Base-by-base conservation (phyloP, 2,888 invertebrate species). In the Troides aeacus region DNA sequence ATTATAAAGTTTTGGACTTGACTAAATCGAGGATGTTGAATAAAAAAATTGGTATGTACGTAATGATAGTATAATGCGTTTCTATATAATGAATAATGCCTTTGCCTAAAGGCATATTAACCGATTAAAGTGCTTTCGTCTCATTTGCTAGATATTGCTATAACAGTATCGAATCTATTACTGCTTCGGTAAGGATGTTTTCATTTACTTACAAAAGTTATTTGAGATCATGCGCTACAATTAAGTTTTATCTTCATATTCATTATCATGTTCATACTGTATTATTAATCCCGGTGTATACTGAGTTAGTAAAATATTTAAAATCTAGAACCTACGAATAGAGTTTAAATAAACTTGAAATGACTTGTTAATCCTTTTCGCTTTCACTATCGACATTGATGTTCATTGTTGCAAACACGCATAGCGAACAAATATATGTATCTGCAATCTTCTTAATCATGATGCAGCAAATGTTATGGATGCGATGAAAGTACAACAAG, bases 51-150 rank as follows among this genome's bases (percentile, higher is more conserved):
- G 30, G 30, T 4, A 30, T 30, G 30, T 30, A 30, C 2, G 30
- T 4, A 30, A 30, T 30, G 30, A 30, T 30, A 5, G 3, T 30
- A 30, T 5, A 80, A 83, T 83, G 81, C 79, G 84, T 82, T 82
- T 82, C 80, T 81, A 75, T 79, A 82, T 83, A 83, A 85, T 90
- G 88, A 88, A 88, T 89, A 82, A 77, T 82, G 81, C 85, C 82
- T 81, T 86, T 87, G 87, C 88, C 89, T 85, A 90, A 86, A 79
- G 81, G 80, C 83, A 82, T 83, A 84, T 84, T 87, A 87, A 85
- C 83, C 82, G 84, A 83, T 81, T 78, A 78, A 82, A 84, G 81
- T 80, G 82, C 81, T 82, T 79, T 79, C 79, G 76, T 76, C 76
- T 81, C 76, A 81, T 79, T 81, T 77, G 79, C 74, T 62, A 74